Base-by-base conservation (phyloP, 2,888 invertebrate species). In the Lottia gigantea region DNA sequence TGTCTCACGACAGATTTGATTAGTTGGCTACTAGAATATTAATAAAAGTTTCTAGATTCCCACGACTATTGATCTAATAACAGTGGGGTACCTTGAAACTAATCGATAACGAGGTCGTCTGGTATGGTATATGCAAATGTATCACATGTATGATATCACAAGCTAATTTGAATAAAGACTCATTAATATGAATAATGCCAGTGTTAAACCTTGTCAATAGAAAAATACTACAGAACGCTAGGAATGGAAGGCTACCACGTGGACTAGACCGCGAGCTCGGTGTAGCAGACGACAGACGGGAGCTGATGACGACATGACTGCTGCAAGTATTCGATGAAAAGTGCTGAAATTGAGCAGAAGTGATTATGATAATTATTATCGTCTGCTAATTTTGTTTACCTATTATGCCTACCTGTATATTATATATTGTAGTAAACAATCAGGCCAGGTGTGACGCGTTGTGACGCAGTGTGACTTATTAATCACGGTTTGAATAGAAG, bases 181-280 rank as follows among this genome's bases (percentile, higher is more conserved):
- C 49, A 49, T 49, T 49, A 49, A 49, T 49, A 49, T 49, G 49
- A 49, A 49, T 31, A 19, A 49, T 49, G 49, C 4, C 49, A 16
- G n/a, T 49, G 11, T 8, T 19, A 16, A 16, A 49, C 49, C 19
- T 19, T 19, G 49, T 19, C 16, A 19, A 49, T 19, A 49, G 19
- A 49, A 49, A 16, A 49, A 49, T 49, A 49, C 19, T 49, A 19
- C 19, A 49, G 49, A 49, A 19, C 16, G 49, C n/a, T 19, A 16
- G n/a, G 19, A 49, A 49, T 19, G 49, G 49, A 49, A 19, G n/a
- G 49, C 16, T 19, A 49, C 49, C 49, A 49, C 49, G 49, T 49
- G 49, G 49, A 49, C 19, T 19, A 19, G 19, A 49, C n/a, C 49
- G 49, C 49, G 49, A 49, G 49, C 49, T 19, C 16, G 19, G 16